Conservation (phyloP, 2,888 invertebrate species). For the Schizaphis graminum region DNA sequence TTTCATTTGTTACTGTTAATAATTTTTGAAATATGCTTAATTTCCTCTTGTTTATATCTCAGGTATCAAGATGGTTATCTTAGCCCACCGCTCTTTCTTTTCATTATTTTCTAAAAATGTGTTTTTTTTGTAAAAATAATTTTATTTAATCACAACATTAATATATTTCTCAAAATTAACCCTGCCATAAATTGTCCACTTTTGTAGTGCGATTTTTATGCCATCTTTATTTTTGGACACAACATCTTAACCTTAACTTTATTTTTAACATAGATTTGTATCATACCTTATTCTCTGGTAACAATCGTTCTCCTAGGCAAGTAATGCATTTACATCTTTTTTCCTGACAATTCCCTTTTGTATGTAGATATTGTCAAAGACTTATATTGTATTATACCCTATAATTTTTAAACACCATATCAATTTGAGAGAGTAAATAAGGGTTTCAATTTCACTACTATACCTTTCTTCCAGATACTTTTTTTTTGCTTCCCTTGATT, state of each 20-base stretch:
- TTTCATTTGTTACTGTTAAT: background rate
- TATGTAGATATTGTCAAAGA: background rate
- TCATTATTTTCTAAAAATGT: background rate
- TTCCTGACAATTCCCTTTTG: too few relatives aligned
- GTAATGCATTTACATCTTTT: background rate
- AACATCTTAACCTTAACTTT: background rate
- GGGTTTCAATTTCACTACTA: too few relatives aligned
- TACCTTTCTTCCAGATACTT: too few relatives aligned
- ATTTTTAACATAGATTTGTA: background rate
- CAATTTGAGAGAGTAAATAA: background rate
- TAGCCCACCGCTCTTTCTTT: background rate
- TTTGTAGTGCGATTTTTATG: background rate
- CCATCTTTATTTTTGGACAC: background rate
- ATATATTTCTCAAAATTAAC: background rate
- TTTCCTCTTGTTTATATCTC: background rate
- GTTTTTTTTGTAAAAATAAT: background rate
- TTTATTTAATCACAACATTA: background rate
- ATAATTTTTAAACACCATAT: background rate
- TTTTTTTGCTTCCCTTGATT: too few relatives aligned
- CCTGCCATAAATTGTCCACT: background rate
- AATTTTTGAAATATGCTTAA: background rate
- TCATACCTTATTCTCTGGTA: background rate
- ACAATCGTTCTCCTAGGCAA: background rate
- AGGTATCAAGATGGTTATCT: background rate
- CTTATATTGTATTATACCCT: background rate